phyloP scores from a whole-genome alignment of 2,888 invertebrate genomes.

The Machimus rusticus region DNA sequence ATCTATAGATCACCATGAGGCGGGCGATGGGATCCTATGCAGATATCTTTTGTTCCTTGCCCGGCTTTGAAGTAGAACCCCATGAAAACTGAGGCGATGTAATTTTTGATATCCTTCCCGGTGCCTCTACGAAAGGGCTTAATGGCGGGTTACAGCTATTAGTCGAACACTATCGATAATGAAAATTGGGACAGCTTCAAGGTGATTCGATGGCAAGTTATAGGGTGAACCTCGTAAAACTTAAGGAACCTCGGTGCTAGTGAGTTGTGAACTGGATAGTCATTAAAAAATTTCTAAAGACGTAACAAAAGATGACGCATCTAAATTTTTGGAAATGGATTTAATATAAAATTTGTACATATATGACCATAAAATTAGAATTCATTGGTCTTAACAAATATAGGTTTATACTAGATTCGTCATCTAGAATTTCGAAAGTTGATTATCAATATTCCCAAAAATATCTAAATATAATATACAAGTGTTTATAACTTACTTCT shows the following conservation, averaged over 20 bases:
- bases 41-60: constrained; percentile 16
- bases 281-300: background rate
- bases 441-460: no score
- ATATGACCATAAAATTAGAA: no score
- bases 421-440: no score
- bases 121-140: background rate
- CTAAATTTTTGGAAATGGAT: no score
- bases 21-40: background rate
- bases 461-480: no score
- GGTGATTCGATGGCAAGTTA: background rate
- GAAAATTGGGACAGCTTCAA: background rate
- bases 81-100: background rate
- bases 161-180: background rate
- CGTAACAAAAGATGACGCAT: no score
- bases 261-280: background rate
- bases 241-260: background rate
- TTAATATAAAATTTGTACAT: no score
- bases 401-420: no score
- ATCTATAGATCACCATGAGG: background rate
- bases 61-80: background rate
- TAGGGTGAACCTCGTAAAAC: background rate
- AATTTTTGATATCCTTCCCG: background rate
- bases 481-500: no score
- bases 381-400: no score
- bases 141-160: background rate